Evolutionary conservation across 2,113 vertebrate genomes (phyloP).

Genomic region (Tupaia tana): DNA sequence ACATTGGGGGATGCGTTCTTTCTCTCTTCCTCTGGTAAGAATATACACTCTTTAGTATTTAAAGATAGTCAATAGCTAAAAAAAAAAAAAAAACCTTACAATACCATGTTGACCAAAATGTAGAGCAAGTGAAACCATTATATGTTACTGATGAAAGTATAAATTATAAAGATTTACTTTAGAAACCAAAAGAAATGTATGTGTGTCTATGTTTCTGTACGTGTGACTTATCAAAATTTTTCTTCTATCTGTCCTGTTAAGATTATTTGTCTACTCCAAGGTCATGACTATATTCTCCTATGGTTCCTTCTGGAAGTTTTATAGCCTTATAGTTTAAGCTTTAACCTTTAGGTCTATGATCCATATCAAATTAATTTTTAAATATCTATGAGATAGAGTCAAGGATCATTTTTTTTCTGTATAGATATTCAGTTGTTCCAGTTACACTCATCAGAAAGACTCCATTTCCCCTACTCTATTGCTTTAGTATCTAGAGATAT

Average conservation of each 20-base stretch:
- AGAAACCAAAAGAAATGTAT: neutral
- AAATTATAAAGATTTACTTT: conserved; percentile 7
- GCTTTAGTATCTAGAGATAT: neutral
- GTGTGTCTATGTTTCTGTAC: neutral
- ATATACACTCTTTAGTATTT: too few species aligned
- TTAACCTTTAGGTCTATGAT: conserved; percentile 35
- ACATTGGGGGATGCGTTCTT: too few species aligned
- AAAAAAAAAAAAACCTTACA: neutral
- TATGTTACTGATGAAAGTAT: neutral
- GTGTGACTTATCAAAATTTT: neutral
- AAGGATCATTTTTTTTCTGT: neutral
- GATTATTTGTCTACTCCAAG: neutral
- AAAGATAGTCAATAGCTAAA: neutral
- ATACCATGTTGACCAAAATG: neutral
- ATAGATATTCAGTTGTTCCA: neutral
- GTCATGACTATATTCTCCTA: conserved; percentile 11
- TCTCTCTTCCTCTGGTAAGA: too few species aligned
- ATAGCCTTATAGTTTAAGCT: neutral
- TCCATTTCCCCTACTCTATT: neutral
- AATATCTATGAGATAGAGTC: neutral
- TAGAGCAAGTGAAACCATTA: neutral
- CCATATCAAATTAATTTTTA: conserved; percentile 18
- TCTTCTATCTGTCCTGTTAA: neutral
- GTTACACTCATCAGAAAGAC: neutral
- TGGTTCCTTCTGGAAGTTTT: conserved; percentile 25